Conservation (phyloP, 53 echinoderm and acorn worm genomes). For the Luidia sarsii region DNA sequence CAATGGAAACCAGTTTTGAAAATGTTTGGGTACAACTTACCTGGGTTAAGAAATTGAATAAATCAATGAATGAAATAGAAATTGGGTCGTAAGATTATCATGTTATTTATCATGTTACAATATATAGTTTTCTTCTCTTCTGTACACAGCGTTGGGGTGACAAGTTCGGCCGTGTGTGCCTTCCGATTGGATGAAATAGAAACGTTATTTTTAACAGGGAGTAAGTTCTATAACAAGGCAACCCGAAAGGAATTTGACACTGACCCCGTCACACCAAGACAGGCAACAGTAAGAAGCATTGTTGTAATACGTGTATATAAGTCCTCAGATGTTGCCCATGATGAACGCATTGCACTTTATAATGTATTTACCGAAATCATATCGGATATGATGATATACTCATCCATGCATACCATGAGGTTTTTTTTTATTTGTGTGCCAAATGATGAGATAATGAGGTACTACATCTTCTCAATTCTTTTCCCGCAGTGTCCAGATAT, state of each 20-base stretch:
- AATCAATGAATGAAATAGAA: no score
- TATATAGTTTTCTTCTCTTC: no score
- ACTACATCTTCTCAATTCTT: no score
- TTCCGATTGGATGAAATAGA: conserved; percentile 57
- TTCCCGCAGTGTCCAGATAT: conserved; percentile 11
- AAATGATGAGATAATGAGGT: not conserved
- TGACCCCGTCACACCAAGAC: conserved; percentile 20
- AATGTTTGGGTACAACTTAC: no score
- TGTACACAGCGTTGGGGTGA: not conserved
- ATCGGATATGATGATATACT: not conserved
- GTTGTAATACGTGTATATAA: no score
- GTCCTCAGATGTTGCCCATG: no score
- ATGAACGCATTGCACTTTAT: not conserved
- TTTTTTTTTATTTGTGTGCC: not conserved
- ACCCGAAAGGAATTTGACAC: not conserved
- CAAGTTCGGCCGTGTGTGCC: no score
- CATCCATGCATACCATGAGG: not conserved
- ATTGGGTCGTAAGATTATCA: no score
- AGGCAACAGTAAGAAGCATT: not conserved
- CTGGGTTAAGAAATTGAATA: no score
- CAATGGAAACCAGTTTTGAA: no score
- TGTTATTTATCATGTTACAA: no score
- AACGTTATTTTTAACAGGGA: conserved; percentile 35
- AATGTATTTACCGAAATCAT: not conserved
- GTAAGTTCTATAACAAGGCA: not conserved